A percentile compares a stretch with the other conserved stretches of the same genome.
Evolutionary conservation across 2,797 vertebrate species (phyloP).

Genomic region (Decapterus maruadsi): DNA sequence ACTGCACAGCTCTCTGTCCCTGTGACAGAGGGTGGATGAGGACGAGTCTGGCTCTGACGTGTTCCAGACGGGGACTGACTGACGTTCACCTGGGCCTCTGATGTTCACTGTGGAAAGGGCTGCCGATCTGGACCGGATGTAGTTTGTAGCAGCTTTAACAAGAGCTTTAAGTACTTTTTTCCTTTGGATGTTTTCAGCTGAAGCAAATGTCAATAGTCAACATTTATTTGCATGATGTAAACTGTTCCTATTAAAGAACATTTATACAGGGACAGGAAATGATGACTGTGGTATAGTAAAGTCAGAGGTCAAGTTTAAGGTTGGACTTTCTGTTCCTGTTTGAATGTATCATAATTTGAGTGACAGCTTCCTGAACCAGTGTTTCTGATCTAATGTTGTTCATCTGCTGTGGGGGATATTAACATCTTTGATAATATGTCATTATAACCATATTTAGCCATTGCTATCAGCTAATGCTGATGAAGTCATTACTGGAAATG

Average conservation of each 20-base stretch:
- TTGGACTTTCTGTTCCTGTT: constrained; percentile 61
- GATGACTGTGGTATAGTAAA: constrained; percentile 8
- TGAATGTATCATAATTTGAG: constrained; percentile 72
- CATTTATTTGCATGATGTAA: constrained; percentile 59
- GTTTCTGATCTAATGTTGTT: constrained; percentile 76
- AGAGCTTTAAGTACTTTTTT: constrained; percentile 39
- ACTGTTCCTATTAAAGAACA: constrained; percentile 24
- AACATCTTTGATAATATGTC: constrained; percentile 87
- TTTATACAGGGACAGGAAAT: constrained; percentile 35
- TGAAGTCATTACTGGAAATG: constrained; percentile 90
- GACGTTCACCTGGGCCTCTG: constrained; percentile 1
- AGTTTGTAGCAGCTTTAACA: constrained; percentile 53
- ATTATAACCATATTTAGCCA: constrained; percentile 91
- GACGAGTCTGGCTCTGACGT: background rate
- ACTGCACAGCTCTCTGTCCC: background rate
- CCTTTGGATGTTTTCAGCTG: constrained; percentile 46
- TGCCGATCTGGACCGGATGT: constrained; percentile 49
- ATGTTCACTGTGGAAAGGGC: constrained; percentile 55
- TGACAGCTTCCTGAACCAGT: constrained; percentile 61
- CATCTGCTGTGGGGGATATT: constrained; percentile 85
- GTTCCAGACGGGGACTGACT: constrained; percentile 15
- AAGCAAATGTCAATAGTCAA: constrained; percentile 59
- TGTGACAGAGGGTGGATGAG: background rate
- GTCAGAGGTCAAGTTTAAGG: constrained; percentile 12
- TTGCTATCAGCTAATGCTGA: constrained; percentile 87